phyloP scores from a whole-genome alignment of 2,888 invertebrate species.

The Dryomyza anilis region DNA sequence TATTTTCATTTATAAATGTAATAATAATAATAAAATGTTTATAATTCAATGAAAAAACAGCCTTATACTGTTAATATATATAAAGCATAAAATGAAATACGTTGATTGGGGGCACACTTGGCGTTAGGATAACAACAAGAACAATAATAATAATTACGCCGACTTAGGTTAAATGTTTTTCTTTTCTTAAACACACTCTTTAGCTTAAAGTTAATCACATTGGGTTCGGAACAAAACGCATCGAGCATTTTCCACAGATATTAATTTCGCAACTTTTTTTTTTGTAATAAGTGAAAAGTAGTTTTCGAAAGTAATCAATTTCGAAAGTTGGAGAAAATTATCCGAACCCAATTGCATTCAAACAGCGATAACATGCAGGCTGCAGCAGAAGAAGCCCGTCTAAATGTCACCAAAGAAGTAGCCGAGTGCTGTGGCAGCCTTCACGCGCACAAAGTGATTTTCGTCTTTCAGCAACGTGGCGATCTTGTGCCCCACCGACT shows the following conservation, averaged over 20 bases:
- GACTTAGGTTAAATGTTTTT: too few species aligned
- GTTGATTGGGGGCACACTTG: constrained; percentile 11
- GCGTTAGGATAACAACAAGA: not conserved
- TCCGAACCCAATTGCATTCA: too few species aligned
- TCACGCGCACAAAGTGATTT: constrained; percentile 51
- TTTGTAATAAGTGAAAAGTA: too few species aligned
- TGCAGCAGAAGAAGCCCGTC: constrained; percentile 3
- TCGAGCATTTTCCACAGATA: too few species aligned
- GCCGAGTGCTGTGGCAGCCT: constrained; percentile 59
- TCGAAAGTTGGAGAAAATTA: too few species aligned
- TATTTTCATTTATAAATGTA: not conserved
- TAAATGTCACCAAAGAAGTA: constrained; percentile 59
- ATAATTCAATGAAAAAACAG: not conserved
- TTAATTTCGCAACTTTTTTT: too few species aligned
- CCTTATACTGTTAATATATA: not conserved
- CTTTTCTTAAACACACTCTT: constrained; percentile 3
- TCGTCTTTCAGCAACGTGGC: constrained; percentile 59
- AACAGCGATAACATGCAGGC: constrained; percentile 18
- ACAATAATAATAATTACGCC: too few species aligned
- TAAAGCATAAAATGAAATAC: not conserved
- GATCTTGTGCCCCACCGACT: constrained; percentile 57
- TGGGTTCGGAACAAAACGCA: too few species aligned
- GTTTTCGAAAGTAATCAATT: too few species aligned
- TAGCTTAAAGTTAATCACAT: constrained; percentile 30
- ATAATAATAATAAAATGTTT: not conserved